Base-by-base conservation (phyloP, 2,888 invertebrate genomes). In the Drosophila kambysellisi region DNA sequence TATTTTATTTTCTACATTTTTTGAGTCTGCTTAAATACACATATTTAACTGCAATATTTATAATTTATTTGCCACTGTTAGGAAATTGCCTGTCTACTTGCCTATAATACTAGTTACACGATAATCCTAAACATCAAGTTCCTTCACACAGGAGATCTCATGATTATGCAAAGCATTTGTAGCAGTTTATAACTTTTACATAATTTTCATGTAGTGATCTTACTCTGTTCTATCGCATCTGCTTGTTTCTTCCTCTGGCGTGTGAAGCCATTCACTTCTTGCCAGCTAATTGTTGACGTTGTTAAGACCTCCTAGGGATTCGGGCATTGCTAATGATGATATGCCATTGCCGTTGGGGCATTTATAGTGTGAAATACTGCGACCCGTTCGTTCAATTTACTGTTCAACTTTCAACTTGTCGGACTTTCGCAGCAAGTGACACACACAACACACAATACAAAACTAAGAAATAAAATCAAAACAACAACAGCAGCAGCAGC, bases 381-480 rank as follows among this genome's bases (percentile, higher is more conserved):
- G 63, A 79, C 46, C 70, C 54, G 69, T 71, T 70, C 46, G 65
- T 63, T 75, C 53, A 74, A 54, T 78, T 79, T 74, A 74, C 71
- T 62, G 85, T 80, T 87, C 88, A 87, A 87, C 87, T 87, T 87
- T 87, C 90, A 87, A 87, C 89, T 81, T 82, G 80, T 57, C 54
- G 78, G 88, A 88, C 84, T 89, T 90, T 89, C 88, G 90, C 86
- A 82, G 90, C 80, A 84, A 84, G 83, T 84, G 84, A 89, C 90
- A 84, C 76, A 89, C 65, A 82, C 73, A 81, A 35, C 37, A 70
- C 32, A 68, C 32, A 67, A 29, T 35, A 41, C 25, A 57, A 50
- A 63, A 25, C 12, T 51, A 17, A 64, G 39, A 66, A 69, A 76
- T 56, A 60, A 72, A 81, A 73, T 65, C 61, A 52, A 61, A 59